Base-by-base conservation (phyloP, 1,140 invertebrate species). In the Platyscapa corneri region DNA sequence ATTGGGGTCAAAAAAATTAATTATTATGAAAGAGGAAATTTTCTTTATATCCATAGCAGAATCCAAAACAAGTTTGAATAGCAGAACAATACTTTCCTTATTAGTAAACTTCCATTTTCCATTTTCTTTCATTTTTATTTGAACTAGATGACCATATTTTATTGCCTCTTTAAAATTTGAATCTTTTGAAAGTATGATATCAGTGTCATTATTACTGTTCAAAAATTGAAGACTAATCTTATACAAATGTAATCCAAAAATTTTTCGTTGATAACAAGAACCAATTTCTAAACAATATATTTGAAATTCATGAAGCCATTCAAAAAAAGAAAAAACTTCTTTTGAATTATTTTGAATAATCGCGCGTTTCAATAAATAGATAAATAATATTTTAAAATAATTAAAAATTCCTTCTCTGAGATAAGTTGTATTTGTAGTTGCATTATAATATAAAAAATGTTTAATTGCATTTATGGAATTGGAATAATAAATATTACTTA, bases 181-280 rank as follows among this genome's bases (percentile, higher is more conserved):
- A 82, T 87, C 84, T 42, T 86, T 86, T 12, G 67, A 74, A 10
- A 86, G 1, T 5, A 81, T 67, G 30, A 8, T 14, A 27, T 49
- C 16, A 20, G 30, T 60, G 14, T 23, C 65, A n/a, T 23, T 49
- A 32, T 86, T 67, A 32, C 49, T 65, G n/a, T 64, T 5, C 8
- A 80, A 49, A 74, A 86, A 86, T 23, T 83, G 64, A 1, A 86
- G 42, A 49, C 18, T 83, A 20, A 90, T 89, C 76, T 86, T 90
- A 81, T 91, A 94, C 49, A 94, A 86, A 32, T 90, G 91, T 27
- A 94, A 86, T 77, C 92, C 93, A n/a, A 94, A 87, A 67, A 93
- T 92, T 87, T 92, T 94, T 46, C 94, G 87, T 88, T 95, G 95
- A 88, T 95, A 95, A 88, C 93, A 93, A n/a, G 93, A 93, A 42